Conservation (phyloP, 2,888 invertebrate species). For the Tetropium fuscum region DNA sequence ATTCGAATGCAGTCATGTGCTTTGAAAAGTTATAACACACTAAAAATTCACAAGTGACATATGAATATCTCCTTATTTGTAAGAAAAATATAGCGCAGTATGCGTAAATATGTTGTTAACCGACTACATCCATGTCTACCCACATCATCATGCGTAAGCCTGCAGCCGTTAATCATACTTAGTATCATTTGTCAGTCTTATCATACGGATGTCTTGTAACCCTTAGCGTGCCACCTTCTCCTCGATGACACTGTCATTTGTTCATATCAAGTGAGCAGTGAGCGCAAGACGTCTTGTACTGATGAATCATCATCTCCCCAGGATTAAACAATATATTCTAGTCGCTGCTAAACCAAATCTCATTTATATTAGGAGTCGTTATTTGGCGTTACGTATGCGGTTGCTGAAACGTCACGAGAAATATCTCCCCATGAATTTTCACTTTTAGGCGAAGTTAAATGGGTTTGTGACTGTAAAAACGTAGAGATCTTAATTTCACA, state of each 20-base stretch:
- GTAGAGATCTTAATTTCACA: conserved; percentile 2
- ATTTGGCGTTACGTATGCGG: conserved; percentile 30
- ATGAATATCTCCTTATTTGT: conserved; percentile 30
- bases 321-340: conserved; percentile 39
- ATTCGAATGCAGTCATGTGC: not conserved
- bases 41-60: conserved; percentile 29
- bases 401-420: conserved; percentile 19
- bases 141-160: conserved; percentile 42
- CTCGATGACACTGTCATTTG: conserved; percentile 42
- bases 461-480: conserved; percentile 15
- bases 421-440: conserved; percentile 14
- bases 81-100: conserved; percentile 33
- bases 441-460: conserved; percentile 15
- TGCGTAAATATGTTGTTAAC: conserved; percentile 31
- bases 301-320: conserved; percentile 37
- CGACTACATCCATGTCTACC: conserved; percentile 14
- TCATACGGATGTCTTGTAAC: conserved; percentile 47
- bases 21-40: conserved; percentile 2
- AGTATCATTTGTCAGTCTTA: conserved; percentile 56
- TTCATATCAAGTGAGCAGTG: conserved; percentile 38
- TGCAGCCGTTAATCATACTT: conserved; percentile 51
- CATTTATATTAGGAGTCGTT: conserved; percentile 28
- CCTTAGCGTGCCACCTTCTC: conserved; percentile 42
- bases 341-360: conserved; percentile 36
- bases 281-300: conserved; percentile 32